Conservation (phyloP, 2,888 invertebrate genomes). For the Dryadula phaetusa region DNA sequence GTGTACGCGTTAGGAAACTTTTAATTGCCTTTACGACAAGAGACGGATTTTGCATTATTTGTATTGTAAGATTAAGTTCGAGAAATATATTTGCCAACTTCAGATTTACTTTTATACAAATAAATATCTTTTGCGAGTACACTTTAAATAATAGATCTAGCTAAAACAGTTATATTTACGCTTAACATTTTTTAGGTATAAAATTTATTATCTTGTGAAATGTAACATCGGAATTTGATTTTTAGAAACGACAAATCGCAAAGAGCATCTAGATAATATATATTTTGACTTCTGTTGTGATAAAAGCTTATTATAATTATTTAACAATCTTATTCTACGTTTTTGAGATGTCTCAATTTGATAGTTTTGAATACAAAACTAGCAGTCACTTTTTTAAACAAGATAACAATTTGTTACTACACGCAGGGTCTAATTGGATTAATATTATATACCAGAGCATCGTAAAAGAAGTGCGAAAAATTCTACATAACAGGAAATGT, state of each 20-base stretch:
- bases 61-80: neutral
- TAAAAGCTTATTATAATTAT: neutral
- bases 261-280: neutral
- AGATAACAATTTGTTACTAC: too few relatives aligned
- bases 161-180: neutral
- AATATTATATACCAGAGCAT: neutral
- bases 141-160: neutral
- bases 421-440: too few relatives aligned
- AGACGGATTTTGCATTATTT: conserved; percentile 8
- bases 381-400: neutral
- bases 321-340: too few relatives aligned
- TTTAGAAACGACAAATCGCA: neutral
- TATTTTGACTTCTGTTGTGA: neutral
- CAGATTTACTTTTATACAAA: neutral
- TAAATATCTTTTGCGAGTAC: neutral
- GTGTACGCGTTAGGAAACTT: conserved; percentile 11
- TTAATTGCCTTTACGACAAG: conserved; percentile 20
- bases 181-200: neutral
- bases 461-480: too few relatives aligned
- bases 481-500: too few relatives aligned
- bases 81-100: conserved; percentile 11
- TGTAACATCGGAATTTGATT: neutral
- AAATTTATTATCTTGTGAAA: neutral
- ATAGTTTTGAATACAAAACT: too few relatives aligned
- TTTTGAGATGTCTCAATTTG: too few relatives aligned